Evolutionary conservation across 2,888 invertebrate genomes (phyloP).

Genomic region (Lasioglossum lativentre): DNA sequence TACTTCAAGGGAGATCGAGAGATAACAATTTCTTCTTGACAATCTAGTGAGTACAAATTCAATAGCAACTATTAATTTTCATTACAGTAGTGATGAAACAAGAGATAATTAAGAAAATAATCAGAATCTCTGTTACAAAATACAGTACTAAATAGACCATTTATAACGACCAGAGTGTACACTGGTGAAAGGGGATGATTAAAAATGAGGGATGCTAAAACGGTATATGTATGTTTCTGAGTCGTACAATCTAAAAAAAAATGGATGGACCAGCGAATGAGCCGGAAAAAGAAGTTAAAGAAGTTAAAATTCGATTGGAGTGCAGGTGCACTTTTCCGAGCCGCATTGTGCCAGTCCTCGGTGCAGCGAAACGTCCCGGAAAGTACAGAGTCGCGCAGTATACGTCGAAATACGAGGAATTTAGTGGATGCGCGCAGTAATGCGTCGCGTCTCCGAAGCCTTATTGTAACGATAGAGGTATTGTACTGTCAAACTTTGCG

Average conservation of each 20-base stretch:
- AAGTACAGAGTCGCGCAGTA: slow-evolving; percentile 14
- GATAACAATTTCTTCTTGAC: too few relatives aligned
- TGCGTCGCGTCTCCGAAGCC: slow-evolving; percentile 49
- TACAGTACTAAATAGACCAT: neutral
- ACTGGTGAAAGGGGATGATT: neutral
- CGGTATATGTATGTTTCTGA: neutral
- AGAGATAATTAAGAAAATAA: too few relatives aligned
- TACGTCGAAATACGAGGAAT: slow-evolving; percentile 37
- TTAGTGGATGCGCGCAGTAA: slow-evolving; percentile 28
- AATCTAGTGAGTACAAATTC: too few relatives aligned
- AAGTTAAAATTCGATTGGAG: slow-evolving; percentile 32
- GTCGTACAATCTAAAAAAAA: neutral
- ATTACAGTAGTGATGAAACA: neutral
- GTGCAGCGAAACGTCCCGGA: slow-evolving; percentile 26
- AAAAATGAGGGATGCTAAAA: neutral
- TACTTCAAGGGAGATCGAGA: too few relatives aligned
- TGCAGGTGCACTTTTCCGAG: slow-evolving; percentile 21
- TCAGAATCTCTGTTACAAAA: too few relatives aligned
- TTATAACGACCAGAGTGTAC: neutral
- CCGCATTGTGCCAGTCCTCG: slow-evolving; percentile 14
- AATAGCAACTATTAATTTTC: too few relatives aligned
- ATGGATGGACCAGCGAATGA: neutral
- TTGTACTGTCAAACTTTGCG: slow-evolving; percentile 61
- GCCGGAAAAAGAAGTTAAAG: neutral
- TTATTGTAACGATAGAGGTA: slow-evolving; percentile 61